phyloP scores from a whole-genome alignment of 2,888 invertebrate genomes.

The Camponotus fellah region DNA sequence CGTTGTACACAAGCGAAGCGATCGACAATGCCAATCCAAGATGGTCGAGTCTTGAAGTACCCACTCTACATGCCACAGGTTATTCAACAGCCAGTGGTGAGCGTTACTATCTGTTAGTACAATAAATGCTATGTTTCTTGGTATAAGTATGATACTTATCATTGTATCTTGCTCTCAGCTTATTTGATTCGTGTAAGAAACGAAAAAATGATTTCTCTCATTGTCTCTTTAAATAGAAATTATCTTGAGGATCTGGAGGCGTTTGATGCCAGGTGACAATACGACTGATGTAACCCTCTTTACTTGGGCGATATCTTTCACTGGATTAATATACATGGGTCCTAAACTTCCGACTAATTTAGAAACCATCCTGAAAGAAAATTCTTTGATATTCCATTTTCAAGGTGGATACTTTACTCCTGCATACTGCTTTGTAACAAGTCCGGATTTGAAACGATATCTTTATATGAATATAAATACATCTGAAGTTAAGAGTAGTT shows the following conservation, averaged over 20 bases:
- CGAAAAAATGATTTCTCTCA: constrained; percentile 1
- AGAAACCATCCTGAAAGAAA: constrained; percentile 89
- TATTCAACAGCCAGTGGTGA: constrained; percentile 84
- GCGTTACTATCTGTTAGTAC: constrained; percentile 66
- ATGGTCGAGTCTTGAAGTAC: constrained; percentile 93
- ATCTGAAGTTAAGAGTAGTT: constrained; percentile 90
- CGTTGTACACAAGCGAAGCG: constrained; percentile 94
- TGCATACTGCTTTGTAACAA: constrained; percentile 85
- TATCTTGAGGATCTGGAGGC: constrained; percentile 83
- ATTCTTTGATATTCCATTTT: constrained; percentile 94
- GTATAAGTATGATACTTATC: constrained; percentile 4
- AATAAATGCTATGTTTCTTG: constrained; percentile 43
- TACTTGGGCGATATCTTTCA: constrained; percentile 95
- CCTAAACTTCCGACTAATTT: constrained; percentile 90
- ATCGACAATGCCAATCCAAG: constrained; percentile 91
- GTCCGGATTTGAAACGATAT: constrained; percentile 83
- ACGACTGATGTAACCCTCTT: constrained; percentile 89
- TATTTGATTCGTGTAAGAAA: not conserved
- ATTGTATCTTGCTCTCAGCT: not conserved
- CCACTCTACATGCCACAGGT: constrained; percentile 87
- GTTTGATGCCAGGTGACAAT: constrained; percentile 77
- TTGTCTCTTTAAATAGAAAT: constrained; percentile 81
- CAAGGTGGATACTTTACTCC: constrained; percentile 94
- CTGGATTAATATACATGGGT: constrained; percentile 93
- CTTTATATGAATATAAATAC: constrained; percentile 78